Base-by-base conservation (phyloP, 2,888 invertebrate genomes). In the Eugnorisma glareosa region DNA sequence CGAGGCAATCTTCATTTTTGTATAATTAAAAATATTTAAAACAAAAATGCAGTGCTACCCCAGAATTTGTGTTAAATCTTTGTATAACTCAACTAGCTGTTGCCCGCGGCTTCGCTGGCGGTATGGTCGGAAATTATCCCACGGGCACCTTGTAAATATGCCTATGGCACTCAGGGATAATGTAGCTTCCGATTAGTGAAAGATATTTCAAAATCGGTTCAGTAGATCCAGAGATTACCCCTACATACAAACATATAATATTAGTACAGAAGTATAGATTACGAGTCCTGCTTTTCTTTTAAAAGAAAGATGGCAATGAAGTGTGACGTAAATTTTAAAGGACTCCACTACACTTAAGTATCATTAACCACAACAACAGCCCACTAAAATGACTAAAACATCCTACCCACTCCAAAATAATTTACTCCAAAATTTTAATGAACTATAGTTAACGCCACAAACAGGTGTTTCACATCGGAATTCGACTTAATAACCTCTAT, bases 401-500 rank as follows among this genome's bases (percentile, higher is more conserved):
- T 61, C 57, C 43, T 21, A n/a, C 35, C 40, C 24, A 73, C 40
- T 72, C 51, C 54, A 59, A 68, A 73, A 73, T 79, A 81, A 80
- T 86, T 67, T 67, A 83, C 87, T 69, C 63, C 61, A 57, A 74
- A 86, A 78, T 83, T 74, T 72, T 83, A 89, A 84, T 88, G 84
- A 83, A 85, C 67, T 59, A 75, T 75, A 82, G 73, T 80, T 68
- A 71, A 40, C 35, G 40, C 73, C 74, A 10, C 79, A 77, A 85
- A 82, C 88, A 88, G 89, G 87, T 88, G 90, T 88, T 88, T 80
- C 79, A 68, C 79, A 67, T 84, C 74, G 79, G 77, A 85, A 86
- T 90, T 90, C 84, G 79, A 84, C 90, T 89, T 90, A 89, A 90
- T 89, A 91, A 87, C 90, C 86, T 82, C 83, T 86, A 88, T 86